Evolutionary conservation across 1,140 invertebrate genomes (phyloP).

Genomic region (Bombus superbus): DNA sequence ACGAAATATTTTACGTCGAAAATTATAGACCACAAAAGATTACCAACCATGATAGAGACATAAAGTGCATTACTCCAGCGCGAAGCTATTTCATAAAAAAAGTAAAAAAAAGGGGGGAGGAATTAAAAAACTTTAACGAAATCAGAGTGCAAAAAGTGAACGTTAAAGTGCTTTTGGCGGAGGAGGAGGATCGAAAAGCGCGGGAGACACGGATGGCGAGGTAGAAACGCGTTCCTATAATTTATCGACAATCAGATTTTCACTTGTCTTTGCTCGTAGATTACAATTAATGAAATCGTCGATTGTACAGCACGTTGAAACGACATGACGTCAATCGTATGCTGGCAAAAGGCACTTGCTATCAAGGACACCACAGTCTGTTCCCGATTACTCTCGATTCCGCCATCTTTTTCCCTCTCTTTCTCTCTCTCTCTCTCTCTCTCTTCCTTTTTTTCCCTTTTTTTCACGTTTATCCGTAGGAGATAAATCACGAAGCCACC

Average conservation of each 20-base stretch:
- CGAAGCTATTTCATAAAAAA: background rate
- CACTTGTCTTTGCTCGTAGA: slow-evolving; percentile 46
- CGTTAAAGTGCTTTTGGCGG: background rate
- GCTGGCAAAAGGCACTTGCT: slow-evolving; percentile 61
- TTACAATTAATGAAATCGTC: slow-evolving; percentile 72
- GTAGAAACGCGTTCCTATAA: slow-evolving; percentile 31
- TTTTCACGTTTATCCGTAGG: background rate
- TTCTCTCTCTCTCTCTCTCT: background rate
- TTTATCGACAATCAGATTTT: slow-evolving; percentile 61
- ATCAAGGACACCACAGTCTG: slow-evolving; percentile 66
- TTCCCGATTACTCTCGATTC: slow-evolving; percentile 41
- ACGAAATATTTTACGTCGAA: background rate
- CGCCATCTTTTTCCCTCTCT: slow-evolving; percentile 35
- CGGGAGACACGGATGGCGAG: background rate
- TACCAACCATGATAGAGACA: background rate
- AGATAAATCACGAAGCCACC: background rate
- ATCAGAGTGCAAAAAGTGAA: background rate
- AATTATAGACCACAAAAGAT: background rate
- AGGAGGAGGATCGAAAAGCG: background rate
- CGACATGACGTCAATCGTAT: slow-evolving; percentile 69
- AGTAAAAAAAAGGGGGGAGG: no score
- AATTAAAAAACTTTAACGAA: background rate
- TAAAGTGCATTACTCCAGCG: background rate
- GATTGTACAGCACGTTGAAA: slow-evolving; percentile 49
- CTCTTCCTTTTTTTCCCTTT: background rate